Evolutionary conservation across 2,888 invertebrate species (phyloP).

Genomic region (Drosophila kuntzei): DNA sequence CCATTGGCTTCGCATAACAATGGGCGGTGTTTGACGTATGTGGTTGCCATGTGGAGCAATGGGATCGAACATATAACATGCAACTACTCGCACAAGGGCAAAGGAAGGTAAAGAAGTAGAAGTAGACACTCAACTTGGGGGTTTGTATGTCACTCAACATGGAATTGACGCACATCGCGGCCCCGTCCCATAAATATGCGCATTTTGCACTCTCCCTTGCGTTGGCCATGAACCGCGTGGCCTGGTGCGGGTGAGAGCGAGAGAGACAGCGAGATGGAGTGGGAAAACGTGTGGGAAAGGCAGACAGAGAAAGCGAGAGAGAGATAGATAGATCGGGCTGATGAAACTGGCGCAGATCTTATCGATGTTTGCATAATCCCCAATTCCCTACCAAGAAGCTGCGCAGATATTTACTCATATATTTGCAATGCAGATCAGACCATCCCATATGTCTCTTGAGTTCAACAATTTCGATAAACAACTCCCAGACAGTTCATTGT

Average conservation of each 20-base stretch:
- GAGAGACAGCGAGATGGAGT: not conserved
- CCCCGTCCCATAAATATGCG: constrained; percentile 64
- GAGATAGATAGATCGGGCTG: constrained; percentile 12
- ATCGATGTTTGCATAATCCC: constrained; percentile 63
- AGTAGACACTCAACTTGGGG: constrained; percentile 42
- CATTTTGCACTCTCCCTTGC: constrained; percentile 64
- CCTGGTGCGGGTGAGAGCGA: constrained; percentile 19
- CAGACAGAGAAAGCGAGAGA: not conserved
- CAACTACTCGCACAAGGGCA: constrained; percentile 34
- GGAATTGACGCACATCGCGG: constrained; percentile 61
- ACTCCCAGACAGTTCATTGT: constrained; percentile 64
- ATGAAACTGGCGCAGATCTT: constrained; percentile 72
- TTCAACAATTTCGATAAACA: constrained; percentile 65
- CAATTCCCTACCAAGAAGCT: constrained; percentile 40
- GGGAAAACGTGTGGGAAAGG: not conserved
- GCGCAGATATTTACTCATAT: constrained; percentile 33
- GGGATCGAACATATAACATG: constrained; percentile 36
- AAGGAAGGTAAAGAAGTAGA: constrained; percentile 9
- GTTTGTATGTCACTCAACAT: constrained; percentile 63
- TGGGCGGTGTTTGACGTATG: constrained; percentile 62
- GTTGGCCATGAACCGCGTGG: constrained; percentile 66
- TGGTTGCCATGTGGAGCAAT: constrained; percentile 60
- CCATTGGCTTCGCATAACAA: constrained; percentile 71
- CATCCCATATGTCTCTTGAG: constrained; percentile 37
- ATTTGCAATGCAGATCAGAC: constrained; percentile 69